Conservation (phyloP, 2,113 vertebrate genomes). For the Odontesthes bonariensis region DNA sequence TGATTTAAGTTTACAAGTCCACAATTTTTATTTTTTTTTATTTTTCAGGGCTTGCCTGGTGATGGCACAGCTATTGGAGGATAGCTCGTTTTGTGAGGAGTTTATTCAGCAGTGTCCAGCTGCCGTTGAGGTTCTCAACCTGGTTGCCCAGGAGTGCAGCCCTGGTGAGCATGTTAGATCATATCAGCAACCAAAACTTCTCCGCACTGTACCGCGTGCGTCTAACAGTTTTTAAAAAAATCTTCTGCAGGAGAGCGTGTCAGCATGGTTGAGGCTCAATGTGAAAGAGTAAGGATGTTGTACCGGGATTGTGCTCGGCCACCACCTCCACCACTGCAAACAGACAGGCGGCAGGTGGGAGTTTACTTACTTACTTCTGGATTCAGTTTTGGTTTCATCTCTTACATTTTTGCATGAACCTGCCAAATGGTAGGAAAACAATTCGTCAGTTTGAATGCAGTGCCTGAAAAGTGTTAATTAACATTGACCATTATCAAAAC, state of each 20-base stretch:
- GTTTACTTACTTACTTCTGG: neutral
- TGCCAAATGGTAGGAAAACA: too few relatives aligned
- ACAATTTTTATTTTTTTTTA: neutral
- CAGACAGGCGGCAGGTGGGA: slow-evolving; percentile 92
- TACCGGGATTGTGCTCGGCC: slow-evolving; percentile 97
- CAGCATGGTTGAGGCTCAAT: slow-evolving; percentile 94
- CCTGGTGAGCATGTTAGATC: slow-evolving; percentile 84
- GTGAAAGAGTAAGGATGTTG: slow-evolving; percentile 94
- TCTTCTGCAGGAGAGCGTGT: slow-evolving; percentile 89
- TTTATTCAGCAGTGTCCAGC: slow-evolving; percentile 99
- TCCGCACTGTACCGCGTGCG: neutral
- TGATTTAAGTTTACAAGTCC: neutral
- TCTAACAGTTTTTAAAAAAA: slow-evolving; percentile 30
- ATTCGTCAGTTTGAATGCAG: too few relatives aligned
- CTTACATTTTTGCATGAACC: too few relatives aligned
- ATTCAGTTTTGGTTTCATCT: neutral
- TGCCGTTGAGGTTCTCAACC: slow-evolving; percentile 96
- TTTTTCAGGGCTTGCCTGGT: slow-evolving; percentile 92
- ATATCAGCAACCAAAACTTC: neutral
- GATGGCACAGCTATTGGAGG: slow-evolving; percentile 98
- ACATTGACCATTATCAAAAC: neutral
- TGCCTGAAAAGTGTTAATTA: neutral
- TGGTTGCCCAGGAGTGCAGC: slow-evolving; percentile 97
- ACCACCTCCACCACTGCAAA: slow-evolving; percentile 93
- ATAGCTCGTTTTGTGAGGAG: slow-evolving; percentile 98